phyloP scores from a whole-genome alignment of 2,113 vertebrate genomes.

The Pimephales promelas region DNA sequence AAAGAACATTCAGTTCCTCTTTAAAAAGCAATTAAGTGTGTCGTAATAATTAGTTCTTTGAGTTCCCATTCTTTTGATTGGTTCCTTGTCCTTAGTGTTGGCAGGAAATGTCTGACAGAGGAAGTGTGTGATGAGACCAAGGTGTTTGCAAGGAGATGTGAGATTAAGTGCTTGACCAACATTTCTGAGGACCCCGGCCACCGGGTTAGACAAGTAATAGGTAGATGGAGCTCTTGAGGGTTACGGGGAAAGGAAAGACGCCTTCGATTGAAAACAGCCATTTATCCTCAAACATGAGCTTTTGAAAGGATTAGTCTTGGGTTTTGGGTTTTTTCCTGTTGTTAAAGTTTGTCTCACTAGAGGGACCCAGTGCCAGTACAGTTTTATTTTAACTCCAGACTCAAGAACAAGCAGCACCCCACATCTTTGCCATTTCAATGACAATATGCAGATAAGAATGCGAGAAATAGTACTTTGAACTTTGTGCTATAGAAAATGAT shows the following conservation, averaged over 20 bases:
- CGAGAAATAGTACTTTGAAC: neutral
- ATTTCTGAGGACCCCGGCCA: slow-evolving; percentile 31
- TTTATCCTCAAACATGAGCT: slow-evolving; percentile 33
- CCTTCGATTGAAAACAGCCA: slow-evolving; percentile 40
- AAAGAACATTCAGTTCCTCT: neutral
- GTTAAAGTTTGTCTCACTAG: slow-evolving; percentile 53
- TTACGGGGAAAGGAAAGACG: slow-evolving; percentile 30
- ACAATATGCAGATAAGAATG: neutral
- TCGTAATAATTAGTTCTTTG: neutral
- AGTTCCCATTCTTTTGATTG: slow-evolving; percentile 37
- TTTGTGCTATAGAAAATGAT: neutral
- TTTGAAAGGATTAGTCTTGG: slow-evolving; percentile 50
- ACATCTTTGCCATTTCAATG: slow-evolving; percentile 8
- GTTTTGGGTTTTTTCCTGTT: slow-evolving; percentile 49
- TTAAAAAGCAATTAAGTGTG: slow-evolving; percentile 24
- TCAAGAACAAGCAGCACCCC: neutral
- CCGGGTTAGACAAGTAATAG: slow-evolving; percentile 34
- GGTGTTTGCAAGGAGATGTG: slow-evolving; percentile 45
- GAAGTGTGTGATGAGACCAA: slow-evolving; percentile 59
- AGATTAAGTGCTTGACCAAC: slow-evolving; percentile 50
- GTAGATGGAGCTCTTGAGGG: slow-evolving; percentile 34
- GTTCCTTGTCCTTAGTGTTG: slow-evolving; percentile 28
- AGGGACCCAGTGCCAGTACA: slow-evolving; percentile 53
- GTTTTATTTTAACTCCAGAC: slow-evolving; percentile 8
- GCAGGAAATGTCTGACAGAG: slow-evolving; percentile 53